phyloP scores from a whole-genome alignment of 2,888 invertebrate genomes.

The Cheilosia pagana region DNA sequence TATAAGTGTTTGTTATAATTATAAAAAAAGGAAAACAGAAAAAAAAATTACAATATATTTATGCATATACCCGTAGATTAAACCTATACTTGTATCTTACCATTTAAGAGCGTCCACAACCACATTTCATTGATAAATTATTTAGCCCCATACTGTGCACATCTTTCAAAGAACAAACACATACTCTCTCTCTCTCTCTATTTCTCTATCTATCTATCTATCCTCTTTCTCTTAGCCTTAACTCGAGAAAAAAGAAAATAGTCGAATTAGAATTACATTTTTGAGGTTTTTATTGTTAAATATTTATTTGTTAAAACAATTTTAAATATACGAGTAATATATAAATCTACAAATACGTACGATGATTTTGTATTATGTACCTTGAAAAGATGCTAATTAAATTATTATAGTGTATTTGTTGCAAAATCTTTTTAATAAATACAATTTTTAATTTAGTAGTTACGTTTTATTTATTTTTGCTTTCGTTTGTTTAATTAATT shows the following conservation, averaged over 20 bases:
- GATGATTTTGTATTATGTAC: slow-evolving; percentile 72
- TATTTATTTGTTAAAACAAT: slow-evolving; percentile 68
- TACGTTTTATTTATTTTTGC: slow-evolving; percentile 22
- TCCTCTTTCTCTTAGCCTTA: slow-evolving; percentile 51
- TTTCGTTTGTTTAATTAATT: background rate
- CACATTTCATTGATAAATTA: slow-evolving; percentile 62
- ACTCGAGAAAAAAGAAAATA: slow-evolving; percentile 53
- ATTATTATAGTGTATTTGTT: slow-evolving; percentile 47
- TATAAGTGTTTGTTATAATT: slow-evolving; percentile 74
- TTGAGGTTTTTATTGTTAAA: slow-evolving; percentile 65
- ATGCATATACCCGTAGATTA: slow-evolving; percentile 72
- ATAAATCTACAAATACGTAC: slow-evolving; percentile 62
- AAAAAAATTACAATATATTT: slow-evolving; percentile 63
- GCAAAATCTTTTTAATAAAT: slow-evolving; percentile 62
- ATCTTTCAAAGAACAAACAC: slow-evolving; percentile 26
- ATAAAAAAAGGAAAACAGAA: slow-evolving; percentile 20
- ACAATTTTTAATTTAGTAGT: slow-evolving; percentile 56
- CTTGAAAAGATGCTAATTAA: slow-evolving; percentile 64
- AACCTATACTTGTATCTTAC: slow-evolving; percentile 71
- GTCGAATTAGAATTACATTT: slow-evolving; percentile 69
- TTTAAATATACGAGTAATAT: slow-evolving; percentile 48
- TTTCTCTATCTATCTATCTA: slow-evolving; percentile 43
- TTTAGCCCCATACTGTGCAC: slow-evolving; percentile 66
- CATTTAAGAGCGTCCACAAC: slow-evolving; percentile 71
- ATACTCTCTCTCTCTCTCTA: slow-evolving; percentile 16